Percentiles rank a stretch among this genome's conserved stretches.
Conservation (phyloP, 1,140 invertebrate genomes). For the Ostrea denselamellosa region DNA sequence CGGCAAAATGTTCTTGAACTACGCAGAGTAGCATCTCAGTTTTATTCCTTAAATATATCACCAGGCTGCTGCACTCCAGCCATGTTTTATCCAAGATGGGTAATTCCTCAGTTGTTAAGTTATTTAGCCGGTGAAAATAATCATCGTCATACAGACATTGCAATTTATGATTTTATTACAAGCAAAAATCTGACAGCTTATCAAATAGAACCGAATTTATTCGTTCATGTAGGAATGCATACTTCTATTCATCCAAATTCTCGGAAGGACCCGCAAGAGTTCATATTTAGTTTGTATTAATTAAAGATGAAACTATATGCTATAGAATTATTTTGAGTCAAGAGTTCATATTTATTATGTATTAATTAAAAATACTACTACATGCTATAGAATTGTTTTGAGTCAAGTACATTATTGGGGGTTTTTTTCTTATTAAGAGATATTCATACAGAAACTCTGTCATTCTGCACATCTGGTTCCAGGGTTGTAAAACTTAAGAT, state of each 20-base stretch:
- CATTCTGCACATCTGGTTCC: no score
- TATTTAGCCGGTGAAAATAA: slow-evolving; percentile 49
- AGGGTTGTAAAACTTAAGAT: no score
- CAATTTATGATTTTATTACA: slow-evolving; percentile 54
- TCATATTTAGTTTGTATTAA: slow-evolving; percentile 36
- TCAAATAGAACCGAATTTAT: slow-evolving; percentile 61
- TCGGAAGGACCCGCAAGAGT: slow-evolving; percentile 58
- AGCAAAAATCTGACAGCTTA: slow-evolving; percentile 51
- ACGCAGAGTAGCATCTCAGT: slow-evolving; percentile 49
- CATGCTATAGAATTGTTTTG: no score
- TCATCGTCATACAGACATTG: slow-evolving; percentile 55
- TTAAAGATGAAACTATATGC: no score
- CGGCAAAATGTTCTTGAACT: slow-evolving; percentile 63
- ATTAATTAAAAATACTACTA: no score
- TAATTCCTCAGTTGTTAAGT: slow-evolving; percentile 51
- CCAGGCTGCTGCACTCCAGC: slow-evolving; percentile 63
- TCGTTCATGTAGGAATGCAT: slow-evolving; percentile 64
- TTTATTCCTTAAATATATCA: slow-evolving; percentile 54
- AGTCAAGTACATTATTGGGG: no score
- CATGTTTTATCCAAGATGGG: slow-evolving; percentile 57
- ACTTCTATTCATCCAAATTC: slow-evolving; percentile 66
- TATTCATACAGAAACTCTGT: no score
- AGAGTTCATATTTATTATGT: slow-evolving; percentile 49
- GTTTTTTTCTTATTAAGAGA: no score
- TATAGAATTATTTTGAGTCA: no score